Conservation (phyloP, 1,140 invertebrate species). For the Trichogramma pretiosum region DNA sequence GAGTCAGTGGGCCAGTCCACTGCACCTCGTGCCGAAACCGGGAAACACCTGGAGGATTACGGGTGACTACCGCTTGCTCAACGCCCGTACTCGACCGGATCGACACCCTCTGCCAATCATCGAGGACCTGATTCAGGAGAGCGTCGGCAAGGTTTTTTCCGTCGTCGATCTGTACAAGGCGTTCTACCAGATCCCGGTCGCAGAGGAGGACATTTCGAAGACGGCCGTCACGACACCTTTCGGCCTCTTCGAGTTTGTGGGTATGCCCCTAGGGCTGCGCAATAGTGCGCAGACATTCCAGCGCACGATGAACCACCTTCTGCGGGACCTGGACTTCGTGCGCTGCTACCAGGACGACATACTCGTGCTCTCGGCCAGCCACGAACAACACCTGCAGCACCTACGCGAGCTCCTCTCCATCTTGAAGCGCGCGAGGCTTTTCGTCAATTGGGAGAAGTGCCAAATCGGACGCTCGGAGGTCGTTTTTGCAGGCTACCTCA, state of each 20-base stretch:
- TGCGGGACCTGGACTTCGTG: conserved; percentile 22
- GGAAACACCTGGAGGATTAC: too few species aligned
- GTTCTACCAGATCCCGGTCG: conserved; percentile 41
- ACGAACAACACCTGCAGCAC: background rate
- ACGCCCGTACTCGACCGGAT: conserved; percentile 32
- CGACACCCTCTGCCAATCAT: conserved; percentile 35
- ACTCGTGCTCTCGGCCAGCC: background rate
- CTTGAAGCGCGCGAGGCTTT: background rate
- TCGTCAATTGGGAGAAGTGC: background rate
- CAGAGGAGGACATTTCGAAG: conserved; percentile 32
- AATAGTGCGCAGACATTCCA: conserved; percentile 43
- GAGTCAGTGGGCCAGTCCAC: too few species aligned
- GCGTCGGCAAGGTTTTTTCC: conserved; percentile 31
- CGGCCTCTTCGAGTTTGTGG: conserved; percentile 26
- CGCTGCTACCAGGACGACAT: conserved; percentile 23
- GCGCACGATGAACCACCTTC: conserved; percentile 31
- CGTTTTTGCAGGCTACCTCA: background rate
- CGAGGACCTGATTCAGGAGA: conserved; percentile 24
- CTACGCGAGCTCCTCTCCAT: background rate
- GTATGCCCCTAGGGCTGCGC: conserved; percentile 40
- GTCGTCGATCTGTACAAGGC: conserved; percentile 42
- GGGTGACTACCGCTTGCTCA: conserved; percentile 25
- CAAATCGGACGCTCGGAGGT: background rate
- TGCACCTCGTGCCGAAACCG: too few species aligned
- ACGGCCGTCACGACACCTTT: conserved; percentile 35